phyloP scores from a whole-genome alignment of 2,888 invertebrate species.

The Oeneis ivallda region DNA sequence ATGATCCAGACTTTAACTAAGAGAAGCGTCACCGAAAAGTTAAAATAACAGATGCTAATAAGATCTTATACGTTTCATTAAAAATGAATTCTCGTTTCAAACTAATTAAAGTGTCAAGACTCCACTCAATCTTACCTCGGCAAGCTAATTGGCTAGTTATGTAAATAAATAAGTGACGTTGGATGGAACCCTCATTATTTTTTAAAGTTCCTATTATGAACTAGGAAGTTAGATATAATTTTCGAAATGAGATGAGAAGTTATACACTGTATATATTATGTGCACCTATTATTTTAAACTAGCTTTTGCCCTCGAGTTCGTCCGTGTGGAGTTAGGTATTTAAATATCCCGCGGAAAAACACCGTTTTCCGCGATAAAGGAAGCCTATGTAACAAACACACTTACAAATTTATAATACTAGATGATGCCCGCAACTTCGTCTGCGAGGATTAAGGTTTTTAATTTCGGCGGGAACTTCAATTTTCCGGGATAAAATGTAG shows the following conservation, averaged over 20 bases:
- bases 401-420: no score
- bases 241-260: neutral
- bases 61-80: slow-evolving; percentile 33
- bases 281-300: neutral
- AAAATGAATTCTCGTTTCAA: slow-evolving; percentile 14
- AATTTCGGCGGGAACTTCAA: no score
- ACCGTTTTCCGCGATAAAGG: no score
- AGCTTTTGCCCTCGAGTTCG: no score
- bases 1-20: slow-evolving; percentile 66
- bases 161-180: neutral
- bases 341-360: no score
- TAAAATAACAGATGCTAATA: slow-evolving; percentile 46
- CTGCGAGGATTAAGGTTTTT: no score
- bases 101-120: slow-evolving; percentile 2
- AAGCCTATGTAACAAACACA: no score
- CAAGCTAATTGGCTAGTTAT: neutral
- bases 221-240: neutral
- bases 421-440: no score
- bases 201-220: neutral
- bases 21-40: slow-evolving; percentile 64
- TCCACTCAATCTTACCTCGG: neutral
- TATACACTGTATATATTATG: neutral
- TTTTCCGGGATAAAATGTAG: no score
- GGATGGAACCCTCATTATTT: neutral
- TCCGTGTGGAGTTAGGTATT: no score